These are phyloP conservation scores for Parauchenoglanis ngamensis DNA, from an alignment of 2,797 vertebrate genomes.

Conservation along the genomic window DNA sequence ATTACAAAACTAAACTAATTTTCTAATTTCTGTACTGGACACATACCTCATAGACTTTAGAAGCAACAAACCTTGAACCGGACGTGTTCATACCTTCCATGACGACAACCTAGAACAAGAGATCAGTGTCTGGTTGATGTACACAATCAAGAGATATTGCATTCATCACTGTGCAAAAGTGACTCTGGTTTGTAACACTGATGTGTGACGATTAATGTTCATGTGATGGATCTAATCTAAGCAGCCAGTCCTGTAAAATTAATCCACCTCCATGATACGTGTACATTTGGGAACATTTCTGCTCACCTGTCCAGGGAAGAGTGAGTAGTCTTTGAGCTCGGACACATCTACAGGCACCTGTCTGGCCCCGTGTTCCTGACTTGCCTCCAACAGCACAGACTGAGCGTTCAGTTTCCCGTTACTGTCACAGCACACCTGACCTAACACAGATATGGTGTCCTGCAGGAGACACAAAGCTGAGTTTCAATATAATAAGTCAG, in stretches of 20 bases:
- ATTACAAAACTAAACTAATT: background rate
- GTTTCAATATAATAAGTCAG: background rate
- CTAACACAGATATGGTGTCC: conserved; percentile 82
- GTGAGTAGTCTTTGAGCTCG: conserved; percentile 85
- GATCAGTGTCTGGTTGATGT: background rate
- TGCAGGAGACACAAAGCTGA: conserved; percentile 50
- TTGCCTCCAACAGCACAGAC: conserved; percentile 87
- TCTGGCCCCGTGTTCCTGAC: conserved; percentile 81
- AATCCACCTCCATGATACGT: no score
- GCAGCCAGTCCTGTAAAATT: background rate
- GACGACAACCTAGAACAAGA: conserved; percentile 78
- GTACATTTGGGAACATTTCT: background rate
- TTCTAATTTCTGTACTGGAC: background rate
- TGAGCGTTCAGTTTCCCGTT: conserved; percentile 89
- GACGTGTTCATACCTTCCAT: conserved; percentile 90
- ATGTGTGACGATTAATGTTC: background rate
- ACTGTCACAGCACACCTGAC: conserved; percentile 89
- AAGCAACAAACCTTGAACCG: conserved; percentile 79
- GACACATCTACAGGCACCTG: conserved; percentile 85
- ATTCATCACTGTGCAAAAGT: background rate
- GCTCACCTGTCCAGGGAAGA: conserved; percentile 94
- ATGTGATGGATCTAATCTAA: background rate
- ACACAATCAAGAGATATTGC: background rate
- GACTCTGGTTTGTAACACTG: background rate
- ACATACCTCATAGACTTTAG: conserved; percentile 85